Conservation (phyloP, 2,888 invertebrate genomes). For the Cryptocephalus moraei region DNA sequence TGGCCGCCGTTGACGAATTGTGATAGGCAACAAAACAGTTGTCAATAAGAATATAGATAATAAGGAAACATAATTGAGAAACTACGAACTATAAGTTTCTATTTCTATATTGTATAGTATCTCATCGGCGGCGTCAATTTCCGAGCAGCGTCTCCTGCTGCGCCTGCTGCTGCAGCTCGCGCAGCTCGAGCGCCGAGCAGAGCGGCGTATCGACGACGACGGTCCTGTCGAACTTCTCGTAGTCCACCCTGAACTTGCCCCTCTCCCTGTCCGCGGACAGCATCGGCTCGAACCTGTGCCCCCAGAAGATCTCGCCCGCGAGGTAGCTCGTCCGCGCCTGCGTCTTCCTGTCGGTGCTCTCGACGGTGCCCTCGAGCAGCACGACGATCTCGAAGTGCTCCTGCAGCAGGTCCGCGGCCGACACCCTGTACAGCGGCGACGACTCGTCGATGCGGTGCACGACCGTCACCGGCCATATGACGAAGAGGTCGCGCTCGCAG, state of each 20-base stretch:
- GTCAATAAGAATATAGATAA: too few species aligned
- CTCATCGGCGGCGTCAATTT: too few species aligned
- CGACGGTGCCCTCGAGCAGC: slow-evolving; percentile 43
- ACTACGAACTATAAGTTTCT: too few species aligned
- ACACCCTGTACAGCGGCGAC: slow-evolving; percentile 83
- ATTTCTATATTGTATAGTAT: too few species aligned
- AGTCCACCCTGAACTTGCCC: slow-evolving; percentile 69
- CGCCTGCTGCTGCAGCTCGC: slow-evolving; percentile 28
- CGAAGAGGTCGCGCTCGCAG: slow-evolving; percentile 78
- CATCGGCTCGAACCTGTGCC: slow-evolving; percentile 72
- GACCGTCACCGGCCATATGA: slow-evolving; percentile 93
- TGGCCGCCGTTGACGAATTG: too few species aligned
- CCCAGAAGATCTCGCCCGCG: slow-evolving; percentile 74
- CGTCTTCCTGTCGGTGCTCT: slow-evolving; percentile 75
- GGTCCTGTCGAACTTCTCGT: slow-evolving; percentile 74
- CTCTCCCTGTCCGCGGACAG: slow-evolving; percentile 58
- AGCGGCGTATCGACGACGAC: slow-evolving; percentile 74
- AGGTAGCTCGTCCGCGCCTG: slow-evolving; percentile 74
- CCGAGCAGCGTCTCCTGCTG: slow-evolving; percentile 13
- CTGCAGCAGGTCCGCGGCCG: slow-evolving; percentile 48
- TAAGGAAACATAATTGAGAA: too few species aligned
- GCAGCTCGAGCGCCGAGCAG: slow-evolving; percentile 62
- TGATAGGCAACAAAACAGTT: too few species aligned
- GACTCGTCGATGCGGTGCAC: slow-evolving; percentile 77
- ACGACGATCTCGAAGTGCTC: slow-evolving; percentile 12